These are phyloP conservation scores for Psittacula echo DNA, from an alignment of 2,797 vertebrate species.

Conservation along the genomic window DNA sequence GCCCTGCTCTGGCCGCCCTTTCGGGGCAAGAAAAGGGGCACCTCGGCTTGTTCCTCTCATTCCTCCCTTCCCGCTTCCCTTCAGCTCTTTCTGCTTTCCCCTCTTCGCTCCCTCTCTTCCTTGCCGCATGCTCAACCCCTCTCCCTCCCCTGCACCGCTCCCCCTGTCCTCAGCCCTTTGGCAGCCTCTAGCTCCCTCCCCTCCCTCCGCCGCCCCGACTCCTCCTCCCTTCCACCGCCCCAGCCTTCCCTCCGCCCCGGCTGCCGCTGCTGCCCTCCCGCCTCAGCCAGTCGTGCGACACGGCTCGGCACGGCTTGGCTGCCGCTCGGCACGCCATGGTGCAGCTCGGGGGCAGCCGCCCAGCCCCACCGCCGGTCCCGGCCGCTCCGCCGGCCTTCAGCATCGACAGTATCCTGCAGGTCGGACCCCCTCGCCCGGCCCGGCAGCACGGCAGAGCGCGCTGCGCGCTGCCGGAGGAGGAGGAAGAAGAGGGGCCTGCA, in stretches of 20 bases:
- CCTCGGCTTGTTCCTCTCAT: rapidly evolving
- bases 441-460: not conserved
- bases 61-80: not conserved
- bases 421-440: not conserved
- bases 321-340: not conserved
- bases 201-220: not conserved
- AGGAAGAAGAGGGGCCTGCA: constrained; percentile 11
- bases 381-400: constrained; percentile 48
- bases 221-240: not conserved
- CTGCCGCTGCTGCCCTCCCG: not conserved
- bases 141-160: not conserved
- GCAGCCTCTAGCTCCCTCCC: constrained; percentile 11
- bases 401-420: constrained; percentile 61
- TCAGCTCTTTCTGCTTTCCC: not conserved
- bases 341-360: not conserved
- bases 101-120: not conserved
- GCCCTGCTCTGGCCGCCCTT: not conserved
- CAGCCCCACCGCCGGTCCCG: not conserved
- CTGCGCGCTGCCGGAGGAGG: not conserved
- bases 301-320: not conserved
- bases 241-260: not conserved
- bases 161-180: not conserved
- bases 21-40: not conserved
- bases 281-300: not conserved
- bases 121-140: too few relatives aligned